Base-by-base conservation (phyloP, 2,797 vertebrate species). In the Anguilla obscura region DNA sequence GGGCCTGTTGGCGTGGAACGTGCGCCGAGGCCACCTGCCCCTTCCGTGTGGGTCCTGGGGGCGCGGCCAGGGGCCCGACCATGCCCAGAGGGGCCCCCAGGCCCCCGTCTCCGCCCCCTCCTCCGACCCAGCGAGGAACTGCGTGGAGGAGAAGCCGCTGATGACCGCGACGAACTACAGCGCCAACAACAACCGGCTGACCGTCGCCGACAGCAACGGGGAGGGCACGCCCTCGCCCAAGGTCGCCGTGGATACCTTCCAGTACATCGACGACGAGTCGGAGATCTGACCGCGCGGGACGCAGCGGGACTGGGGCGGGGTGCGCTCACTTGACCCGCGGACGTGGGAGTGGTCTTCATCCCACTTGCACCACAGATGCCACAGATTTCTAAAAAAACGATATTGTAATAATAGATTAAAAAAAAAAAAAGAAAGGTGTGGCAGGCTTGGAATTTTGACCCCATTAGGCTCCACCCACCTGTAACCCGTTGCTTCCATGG, bases 1-100 rank as follows among this genome's bases (percentile, higher is more conserved):
- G 33, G 90, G 0, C 2, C 92, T 96, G 58, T 89, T 96, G 12
- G 2, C 86, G 33, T 97, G 96, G 96, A 97, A 95, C 88, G 60
- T 95, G 89, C 94, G 87, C 90, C 95, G 93, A 86, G 95, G 94
- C 5, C 93, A 95, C 87, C 30, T 96, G 0, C 50, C 90, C 9
- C 82, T 94, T 54, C 93, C 91, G 0, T 16, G 63, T n/a, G 92
- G 90, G 86, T 92, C 76, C 79, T 87, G 85, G 76, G 33, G 1
- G 0, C 12, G 0, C 12, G 48, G 7, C 24, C 66, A 66, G 8
- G 66, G 21, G 24, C 82, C 27, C 24, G 2, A 27, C 3, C 87
- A 50, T 6, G 36, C 0, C 0, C 48, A 3, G 74, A 40, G 74
- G 1, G 30, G 30, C 30, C 71, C 8, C 4, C 74, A 40, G 18